These are phyloP conservation scores for Helicoverpa armigera DNA, from an alignment of 1,140 invertebrate genomes.

Conservation along the genomic window DNA sequence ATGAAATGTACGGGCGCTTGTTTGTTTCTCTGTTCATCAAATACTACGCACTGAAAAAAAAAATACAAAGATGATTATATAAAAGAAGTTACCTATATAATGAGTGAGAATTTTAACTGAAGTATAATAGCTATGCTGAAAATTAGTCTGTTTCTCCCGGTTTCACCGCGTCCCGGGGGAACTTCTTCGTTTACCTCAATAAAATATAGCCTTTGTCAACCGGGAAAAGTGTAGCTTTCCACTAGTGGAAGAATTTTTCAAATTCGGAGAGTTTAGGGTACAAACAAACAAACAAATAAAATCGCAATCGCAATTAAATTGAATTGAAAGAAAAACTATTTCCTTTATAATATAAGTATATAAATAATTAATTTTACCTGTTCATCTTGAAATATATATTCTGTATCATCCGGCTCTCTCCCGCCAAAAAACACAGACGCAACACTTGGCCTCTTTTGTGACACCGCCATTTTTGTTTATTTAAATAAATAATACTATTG, in stretches of 20 bases:
- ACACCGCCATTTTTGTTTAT: slow-evolving; percentile 9
- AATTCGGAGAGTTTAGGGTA: background rate
- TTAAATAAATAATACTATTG: background rate
- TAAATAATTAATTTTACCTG: too few relatives aligned
- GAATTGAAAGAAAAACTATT: too few relatives aligned
- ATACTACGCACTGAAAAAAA: slow-evolving; percentile 86
- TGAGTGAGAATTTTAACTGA: too few relatives aligned
- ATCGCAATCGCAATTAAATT: too few relatives aligned
- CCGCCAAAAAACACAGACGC: slow-evolving; percentile 6
- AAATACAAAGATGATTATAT: slow-evolving; percentile 72
- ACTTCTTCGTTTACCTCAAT: too few relatives aligned
- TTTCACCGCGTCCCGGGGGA: too few relatives aligned
- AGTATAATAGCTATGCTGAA: too few relatives aligned
- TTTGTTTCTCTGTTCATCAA: slow-evolving; percentile 90
- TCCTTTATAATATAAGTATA: too few relatives aligned
- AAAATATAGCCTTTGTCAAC: too few relatives aligned
- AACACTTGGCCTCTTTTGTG: background rate
- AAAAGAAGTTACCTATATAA: too few relatives aligned
- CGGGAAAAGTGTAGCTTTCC: too few relatives aligned
- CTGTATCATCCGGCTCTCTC: background rate
- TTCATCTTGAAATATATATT: slow-evolving; percentile 10
- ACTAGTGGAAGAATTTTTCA: background rate
- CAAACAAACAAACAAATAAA: background rate
- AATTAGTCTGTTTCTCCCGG: background rate
- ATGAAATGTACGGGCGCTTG: slow-evolving; percentile 98